A percentile compares a stretch with the other conserved stretches of the same genome.
Evolutionary conservation across 2,797 vertebrate species (phyloP).

Genomic region (Microctenopoma stevenorrisi): DNA sequence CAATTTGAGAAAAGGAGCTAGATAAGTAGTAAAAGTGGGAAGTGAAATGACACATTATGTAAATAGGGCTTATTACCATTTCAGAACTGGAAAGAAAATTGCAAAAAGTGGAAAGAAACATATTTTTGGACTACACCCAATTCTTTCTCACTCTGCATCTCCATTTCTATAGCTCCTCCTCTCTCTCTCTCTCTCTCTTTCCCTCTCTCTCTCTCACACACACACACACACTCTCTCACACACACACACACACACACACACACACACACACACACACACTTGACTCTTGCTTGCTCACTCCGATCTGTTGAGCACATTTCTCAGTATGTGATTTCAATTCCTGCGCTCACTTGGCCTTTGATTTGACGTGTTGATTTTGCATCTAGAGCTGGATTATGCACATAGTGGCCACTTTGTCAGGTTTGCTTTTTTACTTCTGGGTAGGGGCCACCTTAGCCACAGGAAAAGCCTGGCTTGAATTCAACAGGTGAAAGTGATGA

Average conservation of each 20-base stretch:
- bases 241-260: not conserved
- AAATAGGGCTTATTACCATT: constrained; percentile 76
- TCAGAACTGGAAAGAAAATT: constrained; percentile 70
- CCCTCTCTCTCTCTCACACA: no score
- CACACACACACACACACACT: not conserved
- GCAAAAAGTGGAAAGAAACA: constrained; percentile 53
- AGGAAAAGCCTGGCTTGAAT: not conserved
- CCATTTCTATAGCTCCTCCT: constrained; percentile 14
- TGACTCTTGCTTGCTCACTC: not conserved
- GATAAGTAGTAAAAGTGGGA: constrained; percentile 47
- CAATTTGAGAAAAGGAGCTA: constrained; percentile 50
- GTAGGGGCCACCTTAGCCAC: not conserved
- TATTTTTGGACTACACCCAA: constrained; percentile 47
- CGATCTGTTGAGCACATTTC: constrained; percentile 11
- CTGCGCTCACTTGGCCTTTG: constrained; percentile 16
- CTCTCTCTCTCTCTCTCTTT: not conserved
- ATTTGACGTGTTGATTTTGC: constrained; percentile 13
- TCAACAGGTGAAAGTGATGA: not conserved
- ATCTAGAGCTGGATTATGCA: not conserved
- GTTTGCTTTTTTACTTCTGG: not conserved
- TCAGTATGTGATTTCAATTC: constrained; percentile 30
- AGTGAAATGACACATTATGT: constrained; percentile 68
- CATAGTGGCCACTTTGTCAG: not conserved
- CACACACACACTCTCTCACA: constrained; percentile 5
- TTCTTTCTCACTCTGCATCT: constrained; percentile 37